These are phyloP conservation scores for Hypomesus transpacificus DNA, from an alignment of 2,113 vertebrate species.

Conservation along the genomic window DNA sequence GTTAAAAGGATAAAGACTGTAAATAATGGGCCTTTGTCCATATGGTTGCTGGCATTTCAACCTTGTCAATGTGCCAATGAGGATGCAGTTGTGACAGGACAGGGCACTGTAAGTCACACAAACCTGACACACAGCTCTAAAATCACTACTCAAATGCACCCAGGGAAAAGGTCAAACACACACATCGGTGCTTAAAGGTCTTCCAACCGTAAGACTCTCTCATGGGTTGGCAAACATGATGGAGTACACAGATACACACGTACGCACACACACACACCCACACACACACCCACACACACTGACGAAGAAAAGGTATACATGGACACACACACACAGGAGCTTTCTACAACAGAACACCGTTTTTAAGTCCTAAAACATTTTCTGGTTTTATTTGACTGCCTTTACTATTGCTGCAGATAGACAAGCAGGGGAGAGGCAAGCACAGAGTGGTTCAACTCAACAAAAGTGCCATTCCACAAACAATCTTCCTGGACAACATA, in stretches of 20 bases:
- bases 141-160: slow-evolving; percentile 9
- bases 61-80: slow-evolving; percentile 10
- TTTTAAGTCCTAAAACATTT: slow-evolving; percentile 57
- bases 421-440: slow-evolving; percentile 70
- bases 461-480: slow-evolving; percentile 65
- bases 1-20: slow-evolving; percentile 12
- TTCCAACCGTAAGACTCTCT: background rate
- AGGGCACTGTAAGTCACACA: slow-evolving; percentile 25
- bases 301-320: slow-evolving; percentile 24
- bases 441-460: slow-evolving; percentile 66
- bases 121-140: slow-evolving; percentile 12
- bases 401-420: slow-evolving; percentile 70
- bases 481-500: slow-evolving; percentile 62
- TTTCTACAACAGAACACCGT: background rate
- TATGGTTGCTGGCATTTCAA: slow-evolving; percentile 15
- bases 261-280: slow-evolving; percentile 1
- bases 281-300: background rate
- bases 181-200: background rate
- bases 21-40: slow-evolving; percentile 29
- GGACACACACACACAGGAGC: slow-evolving; percentile 17
- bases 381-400: slow-evolving; percentile 66
- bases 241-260: background rate
- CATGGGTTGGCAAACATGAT: background rate
- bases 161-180: slow-evolving; percentile 10
- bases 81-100: background rate